phyloP scores from a whole-genome alignment of 1,140 invertebrate genomes.

The Hycleus phaleratus region DNA sequence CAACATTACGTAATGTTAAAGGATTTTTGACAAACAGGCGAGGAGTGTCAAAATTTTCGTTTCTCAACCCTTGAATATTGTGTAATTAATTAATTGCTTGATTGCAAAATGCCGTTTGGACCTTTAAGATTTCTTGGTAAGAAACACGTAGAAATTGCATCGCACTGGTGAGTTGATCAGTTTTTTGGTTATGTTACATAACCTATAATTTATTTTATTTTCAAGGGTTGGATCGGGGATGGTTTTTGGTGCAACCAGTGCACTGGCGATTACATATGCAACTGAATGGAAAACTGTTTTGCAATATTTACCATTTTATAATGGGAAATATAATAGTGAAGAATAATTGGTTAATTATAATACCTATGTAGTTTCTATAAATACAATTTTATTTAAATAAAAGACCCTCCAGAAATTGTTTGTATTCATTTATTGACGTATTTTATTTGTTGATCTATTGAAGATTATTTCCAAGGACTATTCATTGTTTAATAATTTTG shows the following conservation, averaged over 20 bases:
- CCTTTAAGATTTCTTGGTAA: conserved; percentile 25
- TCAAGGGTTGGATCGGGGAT: conserved; percentile 51
- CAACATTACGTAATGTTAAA: too few relatives aligned
- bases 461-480: too few relatives aligned
- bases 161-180: conserved; percentile 25
- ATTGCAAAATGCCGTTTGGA: neutral
- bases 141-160: conserved; percentile 31
- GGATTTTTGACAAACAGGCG: too few relatives aligned
- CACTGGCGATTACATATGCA: conserved; percentile 53
- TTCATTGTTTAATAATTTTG: too few relatives aligned
- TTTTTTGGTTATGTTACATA: conserved; percentile 12
- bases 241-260: conserved; percentile 53
- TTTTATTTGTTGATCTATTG: neutral
- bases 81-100: too few relatives aligned
- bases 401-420: neutral
- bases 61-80: too few relatives aligned
- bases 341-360: conserved; percentile 22
- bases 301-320: conserved; percentile 65
- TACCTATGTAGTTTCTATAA: neutral
- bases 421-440: neutral
- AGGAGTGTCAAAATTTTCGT: too few relatives aligned
- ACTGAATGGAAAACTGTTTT: conserved; percentile 71
- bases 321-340: conserved; percentile 57
- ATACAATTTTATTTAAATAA: neutral
- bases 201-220: conserved; percentile 23